Conservation (phyloP, 1,140 invertebrate species). For the Periplaneta americana region DNA sequence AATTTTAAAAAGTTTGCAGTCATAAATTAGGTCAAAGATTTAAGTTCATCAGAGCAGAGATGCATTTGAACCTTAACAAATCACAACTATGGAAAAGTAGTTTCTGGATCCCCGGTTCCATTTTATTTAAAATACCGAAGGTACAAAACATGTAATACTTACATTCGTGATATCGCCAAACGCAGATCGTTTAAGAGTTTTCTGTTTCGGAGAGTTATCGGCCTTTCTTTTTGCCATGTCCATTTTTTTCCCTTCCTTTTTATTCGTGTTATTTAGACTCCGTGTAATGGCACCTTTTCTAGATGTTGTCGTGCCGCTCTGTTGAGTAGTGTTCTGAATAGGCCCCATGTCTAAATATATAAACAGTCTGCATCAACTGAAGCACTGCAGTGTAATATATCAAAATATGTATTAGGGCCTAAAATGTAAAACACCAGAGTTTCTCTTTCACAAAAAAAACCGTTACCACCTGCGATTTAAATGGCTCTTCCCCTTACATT, state of each 20-base stretch:
- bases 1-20: too few relatives aligned
- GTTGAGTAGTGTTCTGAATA: not conserved
- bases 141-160: too few relatives aligned
- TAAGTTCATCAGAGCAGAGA: too few relatives aligned
- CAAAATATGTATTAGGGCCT: not conserved
- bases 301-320: not conserved
- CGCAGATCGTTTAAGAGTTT: not conserved
- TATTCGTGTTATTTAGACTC: not conserved
- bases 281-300: not conserved
- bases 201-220: not conserved
- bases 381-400: not conserved
- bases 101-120: too few relatives aligned
- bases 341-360: not conserved
- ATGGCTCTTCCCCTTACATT: too few relatives aligned
- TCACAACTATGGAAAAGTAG: too few relatives aligned
- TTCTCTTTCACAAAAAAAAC: not conserved
- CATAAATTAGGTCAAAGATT: too few relatives aligned
- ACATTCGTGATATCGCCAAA: not conserved
- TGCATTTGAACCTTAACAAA: too few relatives aligned
- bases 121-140: too few relatives aligned
- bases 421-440: too few relatives aligned
- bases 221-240: not conserved
- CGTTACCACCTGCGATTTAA: not conserved
- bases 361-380: not conserved
- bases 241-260: not conserved